These are phyloP conservation scores for Agrilus cyanescens DNA, from an alignment of 2,888 invertebrate species.

Conservation along the genomic window DNA sequence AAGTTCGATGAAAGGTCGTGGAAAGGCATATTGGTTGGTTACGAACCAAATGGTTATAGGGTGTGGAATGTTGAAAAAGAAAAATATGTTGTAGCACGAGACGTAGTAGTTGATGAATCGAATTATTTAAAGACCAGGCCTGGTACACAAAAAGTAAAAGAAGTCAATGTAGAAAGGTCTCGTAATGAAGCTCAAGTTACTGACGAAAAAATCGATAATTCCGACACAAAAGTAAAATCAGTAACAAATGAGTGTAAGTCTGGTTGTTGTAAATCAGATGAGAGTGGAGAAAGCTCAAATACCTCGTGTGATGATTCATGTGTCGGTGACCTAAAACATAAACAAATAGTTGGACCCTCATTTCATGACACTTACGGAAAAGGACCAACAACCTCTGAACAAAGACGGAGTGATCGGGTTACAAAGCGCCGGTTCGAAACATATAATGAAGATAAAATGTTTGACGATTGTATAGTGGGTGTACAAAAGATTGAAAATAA, in stretches of 20 bases:
- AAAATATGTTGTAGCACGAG: conserved; percentile 21
- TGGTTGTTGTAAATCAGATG: too few species aligned
- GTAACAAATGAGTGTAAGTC: too few species aligned
- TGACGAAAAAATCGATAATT: too few species aligned
- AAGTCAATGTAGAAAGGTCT: too few species aligned
- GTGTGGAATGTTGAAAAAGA: conserved; percentile 20
- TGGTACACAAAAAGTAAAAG: neutral
- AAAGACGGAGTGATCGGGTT: conserved; percentile 12
- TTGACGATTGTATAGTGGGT: neutral
- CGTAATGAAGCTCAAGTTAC: too few species aligned
- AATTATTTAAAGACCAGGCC: conserved; percentile 3
- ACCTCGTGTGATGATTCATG: too few species aligned
- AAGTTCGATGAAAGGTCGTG: conserved; percentile 27
- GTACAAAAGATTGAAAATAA: neutral
- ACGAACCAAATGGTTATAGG: conserved; percentile 26
- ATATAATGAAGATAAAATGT: conserved; percentile 7
- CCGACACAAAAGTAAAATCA: too few species aligned
- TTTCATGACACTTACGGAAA: too few species aligned
- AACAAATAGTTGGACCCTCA: too few species aligned
- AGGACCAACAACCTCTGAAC: neutral
- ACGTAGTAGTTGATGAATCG: conserved; percentile 25
- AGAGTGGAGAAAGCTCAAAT: too few species aligned
- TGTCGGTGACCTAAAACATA: too few species aligned
- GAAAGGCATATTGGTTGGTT: conserved; percentile 26
- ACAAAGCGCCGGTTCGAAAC: conserved; percentile 4